Evolutionary conservation across 2,113 vertebrate species (phyloP), one percentile per base, ranked within the genome.

Genomic region (Cnemophilus loriae): DNA sequence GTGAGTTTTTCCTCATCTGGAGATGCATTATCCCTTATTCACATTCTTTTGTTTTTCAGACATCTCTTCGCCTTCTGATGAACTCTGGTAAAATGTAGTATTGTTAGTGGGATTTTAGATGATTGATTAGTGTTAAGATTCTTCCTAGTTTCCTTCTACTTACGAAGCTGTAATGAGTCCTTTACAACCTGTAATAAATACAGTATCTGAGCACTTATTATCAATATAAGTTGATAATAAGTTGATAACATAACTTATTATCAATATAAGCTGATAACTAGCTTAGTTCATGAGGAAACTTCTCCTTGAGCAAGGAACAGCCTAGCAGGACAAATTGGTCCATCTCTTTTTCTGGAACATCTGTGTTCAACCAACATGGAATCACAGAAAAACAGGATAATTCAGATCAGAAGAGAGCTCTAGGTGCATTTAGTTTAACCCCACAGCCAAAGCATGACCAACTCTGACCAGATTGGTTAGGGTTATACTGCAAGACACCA

Each of bases 121-220:
- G 27, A 41, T 47, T 60, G 33, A 24, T 73, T 35, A 42, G 9
- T 52, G 22, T 35, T 73, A 64, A 57, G 78, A 21, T 41, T 47
- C 27, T 52, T 87, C 35, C 61, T 60, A 16, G 24, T 50, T 78
- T 95, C 39, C 21, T 37, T 87, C 50, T 37, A 7, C 27, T 59
- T 35, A 39, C 0, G 9, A 59, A 69, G 53, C 37, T 27, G 10
- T 24, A 52, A 24, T 0, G 0, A 81, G 35, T 55, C 18, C 33
- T 46, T 89, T 87, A 44, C 32, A 80, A 35, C 2, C 3, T 37
- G 11, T n/a, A 46, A 50, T 18, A 64, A 71, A 68, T 44, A 32
- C 23, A 22, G 65, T 83, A 21, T 30, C 30, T 89, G 71, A 63
- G 37, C 30, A 24, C 32, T 64, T 78, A n/a, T 13, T 42, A 61